A percentile compares a stretch with the other conserved stretches of the same genome.
Conservation (phyloP, 2,797 vertebrate genomes). For the Hirundo rustica region DNA sequence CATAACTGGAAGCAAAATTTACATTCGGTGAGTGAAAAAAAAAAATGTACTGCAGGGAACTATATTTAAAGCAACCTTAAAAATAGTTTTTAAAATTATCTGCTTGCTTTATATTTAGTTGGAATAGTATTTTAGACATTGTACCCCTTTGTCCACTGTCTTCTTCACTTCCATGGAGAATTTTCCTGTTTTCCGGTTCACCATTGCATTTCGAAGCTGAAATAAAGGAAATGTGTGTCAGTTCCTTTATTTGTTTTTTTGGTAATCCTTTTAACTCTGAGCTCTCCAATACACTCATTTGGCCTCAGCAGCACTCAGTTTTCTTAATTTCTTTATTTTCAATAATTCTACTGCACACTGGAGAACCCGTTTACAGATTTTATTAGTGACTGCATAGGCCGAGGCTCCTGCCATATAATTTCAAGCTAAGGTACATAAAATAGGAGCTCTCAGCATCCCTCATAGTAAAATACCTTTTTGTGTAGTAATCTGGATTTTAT, state of each 20-base stretch:
- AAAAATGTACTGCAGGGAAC: conserved; percentile 6
- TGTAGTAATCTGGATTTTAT: not conserved
- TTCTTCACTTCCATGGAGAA: conserved; percentile 99
- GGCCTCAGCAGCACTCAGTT: not conserved
- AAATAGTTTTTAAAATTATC: not conserved
- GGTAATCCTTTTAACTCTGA: not conserved
- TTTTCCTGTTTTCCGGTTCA: conserved; percentile 94
- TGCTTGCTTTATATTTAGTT: conserved; percentile 51
- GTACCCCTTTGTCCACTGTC: conserved; percentile 97
- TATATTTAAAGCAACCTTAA: conserved; percentile 8
- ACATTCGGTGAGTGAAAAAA: not conserved
- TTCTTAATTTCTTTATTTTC: not conserved
- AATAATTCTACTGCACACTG: not conserved
- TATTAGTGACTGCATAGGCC: not conserved
- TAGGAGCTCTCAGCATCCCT: not conserved
- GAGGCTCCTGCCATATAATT: not conserved
- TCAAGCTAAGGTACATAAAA: not conserved
- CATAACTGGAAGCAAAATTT: not conserved
- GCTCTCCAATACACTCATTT: not conserved
- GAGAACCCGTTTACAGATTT: not conserved
- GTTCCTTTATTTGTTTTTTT: not conserved
- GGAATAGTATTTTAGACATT: conserved; percentile 70
- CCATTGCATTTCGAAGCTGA: conserved; percentile 97
- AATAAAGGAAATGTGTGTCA: conserved; percentile 51
- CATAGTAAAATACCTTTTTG: not conserved